Percentiles rank a stretch among this genome's conserved stretches.
Evolutionary conservation across 2,797 vertebrate species (phyloP).

Genomic region (Zalophus californianus): DNA sequence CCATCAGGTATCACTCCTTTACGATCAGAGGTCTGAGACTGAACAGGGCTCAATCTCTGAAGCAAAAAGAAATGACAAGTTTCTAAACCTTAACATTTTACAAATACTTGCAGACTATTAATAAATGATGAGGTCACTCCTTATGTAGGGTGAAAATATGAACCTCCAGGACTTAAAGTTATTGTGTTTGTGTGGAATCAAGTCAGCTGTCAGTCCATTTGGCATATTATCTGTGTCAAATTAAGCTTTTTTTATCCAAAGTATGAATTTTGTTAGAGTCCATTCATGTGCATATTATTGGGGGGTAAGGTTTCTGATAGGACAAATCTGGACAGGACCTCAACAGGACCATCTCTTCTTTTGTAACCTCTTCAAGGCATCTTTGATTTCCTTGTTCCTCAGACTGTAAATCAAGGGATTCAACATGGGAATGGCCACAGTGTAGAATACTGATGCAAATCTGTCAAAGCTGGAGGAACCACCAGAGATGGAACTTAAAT

Average conservation of each 20-base stretch:
- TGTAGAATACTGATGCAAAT: constrained; percentile 60
- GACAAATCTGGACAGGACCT: not conserved
- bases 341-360: not conserved
- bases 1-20: not conserved
- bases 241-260: not conserved
- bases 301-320: not conserved
- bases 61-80: not conserved
- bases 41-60: not conserved
- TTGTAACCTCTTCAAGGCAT: constrained; percentile 27
- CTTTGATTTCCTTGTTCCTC: constrained; percentile 69
- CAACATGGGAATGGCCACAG: constrained; percentile 44
- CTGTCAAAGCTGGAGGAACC: constrained; percentile 33
- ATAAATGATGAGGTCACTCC: not conserved
- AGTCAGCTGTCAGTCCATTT: not conserved
- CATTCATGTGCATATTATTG: not conserved
- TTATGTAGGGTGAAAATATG: not conserved
- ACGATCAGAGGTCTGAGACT: not conserved
- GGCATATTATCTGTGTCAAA: not conserved
- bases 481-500: constrained; percentile 50
- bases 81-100: not conserved
- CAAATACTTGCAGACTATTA: not conserved
- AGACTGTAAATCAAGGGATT: constrained; percentile 64
- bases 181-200: not conserved
- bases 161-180: fast-evolving
- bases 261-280: not conserved